Conservation (phyloP, 1,140 invertebrate genomes). For the Bombus huntii region DNA sequence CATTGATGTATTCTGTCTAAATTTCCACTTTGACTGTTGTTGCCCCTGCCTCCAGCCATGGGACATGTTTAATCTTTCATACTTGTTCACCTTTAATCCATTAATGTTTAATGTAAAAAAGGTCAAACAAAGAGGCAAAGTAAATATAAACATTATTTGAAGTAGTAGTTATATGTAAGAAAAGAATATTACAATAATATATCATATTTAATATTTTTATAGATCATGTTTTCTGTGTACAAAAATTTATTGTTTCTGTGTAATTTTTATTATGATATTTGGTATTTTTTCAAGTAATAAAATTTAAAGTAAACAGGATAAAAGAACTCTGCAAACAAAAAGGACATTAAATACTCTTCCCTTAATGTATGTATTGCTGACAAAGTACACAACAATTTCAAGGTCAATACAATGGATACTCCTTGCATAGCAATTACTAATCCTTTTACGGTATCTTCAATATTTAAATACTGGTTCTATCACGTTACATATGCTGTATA, state of each 20-base stretch:
- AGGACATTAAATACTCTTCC: neutral
- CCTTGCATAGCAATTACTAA: slow-evolving; percentile 25
- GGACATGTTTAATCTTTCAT: slow-evolving; percentile 78
- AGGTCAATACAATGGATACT: slow-evolving; percentile 31
- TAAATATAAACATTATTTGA: neutral
- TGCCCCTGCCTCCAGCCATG: slow-evolving; percentile 79
- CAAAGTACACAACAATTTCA: slow-evolving; percentile 43
- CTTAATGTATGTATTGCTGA: slow-evolving; percentile 9
- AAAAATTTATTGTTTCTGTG: neutral
- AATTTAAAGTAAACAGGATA: neutral
- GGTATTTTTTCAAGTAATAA: slow-evolving; percentile 15
- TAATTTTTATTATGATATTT: slow-evolving; percentile 35
- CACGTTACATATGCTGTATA: neutral
- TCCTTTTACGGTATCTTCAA: neutral
- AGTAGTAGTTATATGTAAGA: neutral
- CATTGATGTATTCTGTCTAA: slow-evolving; percentile 72
- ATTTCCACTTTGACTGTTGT: slow-evolving; percentile 76
- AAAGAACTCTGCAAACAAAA: neutral
- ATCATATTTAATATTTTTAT: neutral
- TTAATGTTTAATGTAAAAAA: neutral
- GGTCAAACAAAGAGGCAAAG: slow-evolving; percentile 23
- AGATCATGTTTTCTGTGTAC: neutral
- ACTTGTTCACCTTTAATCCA: slow-evolving; percentile 74
- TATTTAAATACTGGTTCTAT: neutral
- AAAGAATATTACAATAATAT: neutral